phyloP scores from a whole-genome alignment of 2,888 invertebrate genomes.

The Xanthia togata region DNA sequence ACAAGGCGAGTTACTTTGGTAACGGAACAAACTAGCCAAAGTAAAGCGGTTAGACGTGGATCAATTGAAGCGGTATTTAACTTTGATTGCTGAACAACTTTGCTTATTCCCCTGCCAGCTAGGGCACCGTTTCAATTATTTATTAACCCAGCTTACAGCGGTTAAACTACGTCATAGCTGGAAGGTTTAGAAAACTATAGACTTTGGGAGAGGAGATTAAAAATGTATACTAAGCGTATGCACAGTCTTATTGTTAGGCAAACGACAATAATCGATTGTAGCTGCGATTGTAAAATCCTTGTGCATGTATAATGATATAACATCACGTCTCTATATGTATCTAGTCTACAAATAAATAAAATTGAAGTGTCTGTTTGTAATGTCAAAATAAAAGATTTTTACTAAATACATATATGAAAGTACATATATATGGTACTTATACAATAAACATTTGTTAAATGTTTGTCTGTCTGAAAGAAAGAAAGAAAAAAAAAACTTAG shows the following conservation, averaged over 20 bases:
- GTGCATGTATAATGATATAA: background rate
- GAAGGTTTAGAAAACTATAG: constrained; percentile 21
- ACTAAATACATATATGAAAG: too few relatives aligned
- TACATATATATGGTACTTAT: too few relatives aligned
- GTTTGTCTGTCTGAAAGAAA: too few relatives aligned
- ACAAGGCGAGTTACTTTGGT: constrained; percentile 2
- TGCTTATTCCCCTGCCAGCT: constrained; percentile 55
- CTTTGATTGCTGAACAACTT: constrained; percentile 65
- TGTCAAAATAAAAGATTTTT: too few relatives aligned
- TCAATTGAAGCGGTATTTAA: constrained; percentile 60
- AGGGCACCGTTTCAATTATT: constrained; percentile 60
- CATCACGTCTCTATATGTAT: too few relatives aligned
- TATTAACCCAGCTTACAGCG: constrained; percentile 57
- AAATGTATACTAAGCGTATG: background rate
- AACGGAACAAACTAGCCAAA: constrained; percentile 38
- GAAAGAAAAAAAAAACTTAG: too few relatives aligned
- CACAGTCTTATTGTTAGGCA: background rate
- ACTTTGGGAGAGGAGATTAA: constrained; percentile 13
- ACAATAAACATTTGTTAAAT: too few relatives aligned
- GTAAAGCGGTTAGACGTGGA: constrained; percentile 48
- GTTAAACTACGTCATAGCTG: constrained; percentile 45
- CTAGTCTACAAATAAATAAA: too few relatives aligned
- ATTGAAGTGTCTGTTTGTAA: too few relatives aligned
- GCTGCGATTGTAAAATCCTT: background rate
- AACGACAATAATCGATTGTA: too few relatives aligned